Percentiles rank a stretch among this genome's conserved stretches.
phyloP scores from a whole-genome alignment of 2,888 invertebrate genomes.

The Iphiclides podalirius region DNA sequence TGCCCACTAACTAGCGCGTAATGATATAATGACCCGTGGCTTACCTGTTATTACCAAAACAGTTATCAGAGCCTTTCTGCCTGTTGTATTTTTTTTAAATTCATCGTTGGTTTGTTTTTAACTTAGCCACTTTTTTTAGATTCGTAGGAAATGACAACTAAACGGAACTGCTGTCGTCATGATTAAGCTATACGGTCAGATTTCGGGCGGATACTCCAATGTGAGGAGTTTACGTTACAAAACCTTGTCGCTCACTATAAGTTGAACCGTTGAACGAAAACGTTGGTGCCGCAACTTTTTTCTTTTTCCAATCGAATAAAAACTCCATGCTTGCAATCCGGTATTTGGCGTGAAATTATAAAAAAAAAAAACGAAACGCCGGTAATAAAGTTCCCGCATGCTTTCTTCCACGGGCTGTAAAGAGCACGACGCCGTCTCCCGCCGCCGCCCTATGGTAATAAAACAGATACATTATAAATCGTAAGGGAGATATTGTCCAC shows the following conservation, averaged over 20 bases:
- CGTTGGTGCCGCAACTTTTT: background rate
- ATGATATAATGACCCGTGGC: conserved; percentile 5
- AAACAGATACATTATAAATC: conserved; percentile 64
- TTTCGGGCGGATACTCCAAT: too few species aligned
- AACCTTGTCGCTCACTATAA: too few species aligned
- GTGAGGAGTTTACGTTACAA: too few species aligned
- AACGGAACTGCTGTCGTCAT: too few species aligned
- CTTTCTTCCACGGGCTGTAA: conserved; percentile 13
- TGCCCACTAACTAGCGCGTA: conserved; percentile 10
- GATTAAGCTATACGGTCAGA: too few species aligned
- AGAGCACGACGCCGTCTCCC: conserved; percentile 34
- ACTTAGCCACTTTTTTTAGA: too few species aligned
- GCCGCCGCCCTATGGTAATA: conserved; percentile 49
- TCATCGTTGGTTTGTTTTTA: too few species aligned
- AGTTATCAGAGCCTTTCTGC: background rate
- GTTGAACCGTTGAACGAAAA: background rate
- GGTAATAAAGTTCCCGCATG: conserved; percentile 20
- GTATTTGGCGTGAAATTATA: conserved; percentile 18
- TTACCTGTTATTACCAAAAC: conserved; percentile 7
- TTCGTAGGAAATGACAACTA: too few species aligned
- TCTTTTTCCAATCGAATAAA: background rate
- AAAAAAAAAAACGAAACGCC: conserved; percentile 21
- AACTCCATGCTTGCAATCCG: background rate
- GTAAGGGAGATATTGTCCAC: conserved; percentile 61
- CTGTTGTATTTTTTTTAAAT: too few species aligned